phyloP scores from a whole-genome alignment of 2,113 vertebrate species.

The Entomyzon cyanotis region DNA sequence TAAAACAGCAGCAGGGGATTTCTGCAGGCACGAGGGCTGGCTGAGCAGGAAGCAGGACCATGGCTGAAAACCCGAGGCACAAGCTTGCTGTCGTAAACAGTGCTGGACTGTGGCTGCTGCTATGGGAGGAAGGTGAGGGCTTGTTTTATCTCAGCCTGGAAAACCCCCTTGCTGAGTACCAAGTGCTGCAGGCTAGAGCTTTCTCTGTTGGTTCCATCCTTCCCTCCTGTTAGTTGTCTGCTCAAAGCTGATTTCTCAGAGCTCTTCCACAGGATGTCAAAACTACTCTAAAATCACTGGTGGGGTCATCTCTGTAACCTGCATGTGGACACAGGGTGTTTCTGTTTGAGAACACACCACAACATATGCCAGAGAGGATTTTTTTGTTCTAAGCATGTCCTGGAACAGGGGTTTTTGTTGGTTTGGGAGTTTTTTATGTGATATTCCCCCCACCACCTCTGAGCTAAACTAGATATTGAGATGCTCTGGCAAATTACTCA shows the following conservation, averaged over 20 bases:
- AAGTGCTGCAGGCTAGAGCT: neutral
- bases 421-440: neutral
- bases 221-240: neutral
- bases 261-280: neutral
- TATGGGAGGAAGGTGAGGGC: neutral
- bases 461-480: neutral
- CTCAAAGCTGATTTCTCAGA: neutral
- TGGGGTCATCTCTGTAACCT: neutral
- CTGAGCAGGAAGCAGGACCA: neutral
- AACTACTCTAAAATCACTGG: neutral
- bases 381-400: neutral
- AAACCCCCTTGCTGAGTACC: neutral
- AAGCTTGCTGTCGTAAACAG: fast-evolving
- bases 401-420: neutral
- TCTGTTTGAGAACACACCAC: neutral
- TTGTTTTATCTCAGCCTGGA: neutral
- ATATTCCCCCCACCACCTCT: neutral
- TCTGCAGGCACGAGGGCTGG: neutral
- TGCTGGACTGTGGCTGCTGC: fast-evolving
- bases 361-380: neutral
- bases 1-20: neutral
- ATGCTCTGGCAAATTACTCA: neutral
- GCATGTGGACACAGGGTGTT: neutral
- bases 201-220: neutral
- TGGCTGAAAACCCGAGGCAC: neutral